These are phyloP conservation scores for Misgurnus mizolepis DNA, from an alignment of 2,113 vertebrate species.

Conservation along the genomic window DNA sequence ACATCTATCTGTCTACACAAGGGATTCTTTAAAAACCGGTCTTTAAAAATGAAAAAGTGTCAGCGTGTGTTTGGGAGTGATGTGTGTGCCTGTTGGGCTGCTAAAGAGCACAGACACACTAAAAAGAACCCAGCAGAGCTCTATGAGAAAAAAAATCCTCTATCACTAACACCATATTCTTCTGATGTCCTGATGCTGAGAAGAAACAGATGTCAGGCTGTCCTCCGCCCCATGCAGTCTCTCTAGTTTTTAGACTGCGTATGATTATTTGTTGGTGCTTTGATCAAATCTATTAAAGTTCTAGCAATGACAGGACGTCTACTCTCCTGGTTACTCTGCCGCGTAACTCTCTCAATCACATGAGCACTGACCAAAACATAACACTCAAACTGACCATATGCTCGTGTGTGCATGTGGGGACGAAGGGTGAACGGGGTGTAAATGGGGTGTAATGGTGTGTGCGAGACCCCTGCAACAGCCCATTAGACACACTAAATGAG, in stretches of 20 bases:
- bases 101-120: slow-evolving; percentile 59
- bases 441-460: slow-evolving; percentile 93
- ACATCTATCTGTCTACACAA: neutral
- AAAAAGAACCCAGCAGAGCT: slow-evolving; percentile 61
- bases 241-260: neutral
- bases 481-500: slow-evolving; percentile 86
- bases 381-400: slow-evolving; percentile 42
- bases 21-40: neutral
- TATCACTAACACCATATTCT: slow-evolving; percentile 15
- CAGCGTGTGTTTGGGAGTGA: slow-evolving; percentile 47
- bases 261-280: slow-evolving; percentile 17
- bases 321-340: slow-evolving; percentile 65
- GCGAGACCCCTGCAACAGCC: slow-evolving; percentile 86
- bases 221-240: slow-evolving; percentile 17
- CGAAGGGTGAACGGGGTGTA: slow-evolving; percentile 83
- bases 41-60: slow-evolving; percentile 26
- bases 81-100: slow-evolving; percentile 49
- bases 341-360: slow-evolving; percentile 57
- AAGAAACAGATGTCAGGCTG: slow-evolving; percentile 27
- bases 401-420: slow-evolving; percentile 66
- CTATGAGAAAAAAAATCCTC: slow-evolving; percentile 34
- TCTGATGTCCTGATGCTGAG: slow-evolving; percentile 15
- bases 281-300: slow-evolving; percentile 27
- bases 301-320: slow-evolving; percentile 55
- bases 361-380: neutral